Percentiles rank a stretch among this genome's conserved stretches.
phyloP scores from a whole-genome alignment of 2,797 vertebrate genomes.

The Sarcoramphus papa region DNA sequence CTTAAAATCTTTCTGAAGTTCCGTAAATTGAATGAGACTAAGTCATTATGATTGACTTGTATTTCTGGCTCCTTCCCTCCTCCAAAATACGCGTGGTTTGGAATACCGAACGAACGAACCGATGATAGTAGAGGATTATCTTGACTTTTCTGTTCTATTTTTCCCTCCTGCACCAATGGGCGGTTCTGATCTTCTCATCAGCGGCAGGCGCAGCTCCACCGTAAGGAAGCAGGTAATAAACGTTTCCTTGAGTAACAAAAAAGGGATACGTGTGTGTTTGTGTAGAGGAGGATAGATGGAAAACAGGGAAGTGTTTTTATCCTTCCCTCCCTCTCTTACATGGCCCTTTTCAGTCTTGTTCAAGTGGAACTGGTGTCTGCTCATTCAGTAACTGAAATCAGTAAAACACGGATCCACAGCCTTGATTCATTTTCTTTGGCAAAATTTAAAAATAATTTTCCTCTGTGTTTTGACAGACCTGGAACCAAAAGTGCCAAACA shows the following conservation, averaged over 20 bases:
- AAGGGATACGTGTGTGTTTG: accelerated
- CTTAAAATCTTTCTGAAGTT: neutral
- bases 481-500: neutral
- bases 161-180: neutral
- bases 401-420: neutral
- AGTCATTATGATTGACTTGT: neutral
- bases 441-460: neutral
- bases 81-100: accelerated
- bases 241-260: neutral
- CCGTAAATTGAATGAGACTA: neutral
- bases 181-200: constrained; percentile 26
- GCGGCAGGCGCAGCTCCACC: constrained; percentile 87
- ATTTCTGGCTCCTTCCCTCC: neutral
- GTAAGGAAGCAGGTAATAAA: constrained; percentile 92
- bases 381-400: neutral
- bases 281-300: neutral
- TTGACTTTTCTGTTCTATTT: constrained; percentile 26
- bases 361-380: neutral
- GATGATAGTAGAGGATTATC: neutral
- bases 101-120: accelerated
- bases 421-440: accelerated
- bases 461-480: neutral
- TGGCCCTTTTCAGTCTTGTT: neutral
- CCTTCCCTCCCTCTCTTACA: neutral
- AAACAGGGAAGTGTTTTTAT: neutral